Conservation (phyloP, 2,113 vertebrate genomes). For the Sander lucioperca region DNA sequence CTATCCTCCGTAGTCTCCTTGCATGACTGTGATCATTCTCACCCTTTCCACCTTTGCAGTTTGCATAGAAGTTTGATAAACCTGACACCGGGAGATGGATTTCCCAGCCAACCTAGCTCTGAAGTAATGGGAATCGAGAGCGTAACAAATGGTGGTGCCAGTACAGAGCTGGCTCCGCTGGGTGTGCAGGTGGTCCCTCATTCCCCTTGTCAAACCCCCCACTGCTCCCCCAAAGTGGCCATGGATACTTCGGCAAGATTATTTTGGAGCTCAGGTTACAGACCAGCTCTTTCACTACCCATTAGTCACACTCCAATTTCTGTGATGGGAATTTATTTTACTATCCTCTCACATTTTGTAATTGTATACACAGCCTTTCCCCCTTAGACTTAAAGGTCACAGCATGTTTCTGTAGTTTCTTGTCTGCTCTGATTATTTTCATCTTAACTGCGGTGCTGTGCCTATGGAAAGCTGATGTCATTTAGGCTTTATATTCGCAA, state of each 20-base stretch:
- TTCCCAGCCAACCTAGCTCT: conserved; percentile 76
- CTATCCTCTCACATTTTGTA: conserved; percentile 64
- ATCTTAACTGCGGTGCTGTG: conserved; percentile 43
- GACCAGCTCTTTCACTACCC: conserved; percentile 66
- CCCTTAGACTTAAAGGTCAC: conserved; percentile 66
- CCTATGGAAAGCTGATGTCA: conserved; percentile 59
- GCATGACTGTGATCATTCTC: conserved; percentile 31
- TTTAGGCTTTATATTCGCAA: conserved; percentile 49
- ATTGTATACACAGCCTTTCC: conserved; percentile 66
- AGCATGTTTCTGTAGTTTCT: conserved; percentile 73
- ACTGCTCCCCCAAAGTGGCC: conserved; percentile 68
- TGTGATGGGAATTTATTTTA: conserved; percentile 62
- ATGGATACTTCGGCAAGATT: conserved; percentile 72
- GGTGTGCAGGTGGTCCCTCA: conserved; percentile 78
- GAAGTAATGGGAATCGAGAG: conserved; percentile 79
- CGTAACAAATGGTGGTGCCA: conserved; percentile 80
- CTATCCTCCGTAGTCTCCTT: conserved; percentile 6
- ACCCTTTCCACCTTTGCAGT: conserved; percentile 45
- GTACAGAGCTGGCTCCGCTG: conserved; percentile 67
- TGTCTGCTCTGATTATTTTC: conserved; percentile 73
- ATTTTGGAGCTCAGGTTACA: conserved; percentile 76
- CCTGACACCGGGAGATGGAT: conserved; percentile 80
- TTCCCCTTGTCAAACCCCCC: conserved; percentile 68
- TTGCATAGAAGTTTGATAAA: conserved; percentile 74
- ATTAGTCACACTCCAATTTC: conserved; percentile 79